phyloP scores from a whole-genome alignment of 1,140 invertebrate genomes.

The Lepidurus couesii region DNA sequence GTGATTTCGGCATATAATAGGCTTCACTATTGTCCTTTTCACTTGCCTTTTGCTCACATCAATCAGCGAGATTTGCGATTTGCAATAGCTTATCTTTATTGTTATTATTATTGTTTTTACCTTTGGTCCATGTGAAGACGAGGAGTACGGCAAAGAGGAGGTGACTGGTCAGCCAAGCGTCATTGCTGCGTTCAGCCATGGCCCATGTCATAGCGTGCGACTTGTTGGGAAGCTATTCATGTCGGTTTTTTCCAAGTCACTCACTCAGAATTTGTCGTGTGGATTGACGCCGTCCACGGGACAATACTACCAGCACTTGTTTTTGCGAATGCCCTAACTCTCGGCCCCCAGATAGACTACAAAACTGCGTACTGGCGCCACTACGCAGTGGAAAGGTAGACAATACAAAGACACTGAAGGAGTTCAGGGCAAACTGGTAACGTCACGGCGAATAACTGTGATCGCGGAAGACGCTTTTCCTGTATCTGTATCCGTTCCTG shows the following conservation, averaged over 20 bases:
- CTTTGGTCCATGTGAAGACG: background rate
- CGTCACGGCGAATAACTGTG: too few relatives aligned
- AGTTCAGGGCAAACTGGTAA: too few relatives aligned
- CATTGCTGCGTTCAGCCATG: background rate
- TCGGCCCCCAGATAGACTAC: too few relatives aligned
- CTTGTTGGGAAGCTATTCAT: conserved; percentile 14
- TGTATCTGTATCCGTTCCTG: background rate
- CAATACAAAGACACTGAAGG: too few relatives aligned
- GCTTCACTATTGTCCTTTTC: too few relatives aligned
- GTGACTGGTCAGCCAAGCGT: background rate
- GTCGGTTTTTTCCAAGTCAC: background rate
- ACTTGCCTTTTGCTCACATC: too few relatives aligned
- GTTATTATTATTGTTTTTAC: background rate
- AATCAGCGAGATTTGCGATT: too few relatives aligned
- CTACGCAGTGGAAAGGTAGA: too few relatives aligned
- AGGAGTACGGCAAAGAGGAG: background rate
- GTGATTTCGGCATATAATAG: too few relatives aligned
- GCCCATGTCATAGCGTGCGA: background rate
- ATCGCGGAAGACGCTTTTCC: too few relatives aligned
- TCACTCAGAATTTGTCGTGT: background rate
- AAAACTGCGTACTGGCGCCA: too few relatives aligned
- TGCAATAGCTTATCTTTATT: background rate
- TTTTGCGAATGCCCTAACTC: too few relatives aligned
- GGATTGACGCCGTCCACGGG: background rate
- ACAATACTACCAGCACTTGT: background rate